Percentiles rank a stretch among this genome's conserved stretches.
These are phyloP conservation scores for Epistrophella euchroma DNA, from an alignment of 2,888 invertebrate species.

Conservation along the genomic window DNA sequence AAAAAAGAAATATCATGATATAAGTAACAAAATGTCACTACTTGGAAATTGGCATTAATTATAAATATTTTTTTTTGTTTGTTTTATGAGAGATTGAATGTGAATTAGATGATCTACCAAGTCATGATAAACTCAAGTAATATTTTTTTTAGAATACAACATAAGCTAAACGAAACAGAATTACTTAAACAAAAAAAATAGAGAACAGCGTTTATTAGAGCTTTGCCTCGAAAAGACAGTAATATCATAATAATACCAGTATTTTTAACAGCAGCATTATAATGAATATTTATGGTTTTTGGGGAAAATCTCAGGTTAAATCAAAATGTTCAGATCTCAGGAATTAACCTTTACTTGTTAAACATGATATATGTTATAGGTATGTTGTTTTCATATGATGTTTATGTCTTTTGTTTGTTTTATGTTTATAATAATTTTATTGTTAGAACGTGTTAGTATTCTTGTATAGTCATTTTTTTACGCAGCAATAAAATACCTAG, in stretches of 20 bases:
- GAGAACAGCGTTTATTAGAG: not conserved
- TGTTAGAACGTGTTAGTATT: not conserved
- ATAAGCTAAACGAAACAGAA: not conserved
- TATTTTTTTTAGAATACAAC: not conserved
- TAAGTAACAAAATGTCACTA: conserved; percentile 59
- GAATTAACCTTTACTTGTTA: not conserved
- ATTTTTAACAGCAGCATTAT: not conserved
- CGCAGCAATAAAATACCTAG: too few relatives aligned
- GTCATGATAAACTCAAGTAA: not conserved
- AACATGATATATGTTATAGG: not conserved
- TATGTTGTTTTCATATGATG: not conserved
- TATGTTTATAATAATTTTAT: not conserved
- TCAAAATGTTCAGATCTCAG: not conserved
- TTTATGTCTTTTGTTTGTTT: not conserved
- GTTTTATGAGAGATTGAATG: not conserved
- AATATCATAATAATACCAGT: not conserved
- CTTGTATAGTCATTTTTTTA: not conserved
- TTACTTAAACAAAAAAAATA: not conserved
- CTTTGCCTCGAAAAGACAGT: not conserved
- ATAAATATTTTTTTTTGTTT: not conserved
- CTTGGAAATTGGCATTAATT: conserved; percentile 67
- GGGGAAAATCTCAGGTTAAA: not conserved
- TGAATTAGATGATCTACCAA: not conserved
- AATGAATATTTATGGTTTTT: not conserved
- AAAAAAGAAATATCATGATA: conserved; percentile 11